Percentiles rank a stretch among this genome's conserved stretches.
phyloP scores from a whole-genome alignment of 1,140 invertebrate species.

The Stenopsyche tienmushanensis region DNA sequence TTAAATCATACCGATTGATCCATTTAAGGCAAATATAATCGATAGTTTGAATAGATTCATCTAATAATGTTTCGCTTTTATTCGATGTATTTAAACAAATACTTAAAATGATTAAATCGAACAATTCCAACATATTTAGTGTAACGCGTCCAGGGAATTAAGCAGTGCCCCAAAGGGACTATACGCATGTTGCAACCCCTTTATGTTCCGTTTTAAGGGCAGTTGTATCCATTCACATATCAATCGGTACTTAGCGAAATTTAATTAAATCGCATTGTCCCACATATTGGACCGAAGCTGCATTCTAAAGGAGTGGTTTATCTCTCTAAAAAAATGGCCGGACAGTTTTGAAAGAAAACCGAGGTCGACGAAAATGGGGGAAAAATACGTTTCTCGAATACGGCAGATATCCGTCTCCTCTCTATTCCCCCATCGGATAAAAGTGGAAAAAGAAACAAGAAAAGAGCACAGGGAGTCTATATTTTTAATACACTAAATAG shows the following conservation, averaged over 20 bases:
- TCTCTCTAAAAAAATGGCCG: not conserved
- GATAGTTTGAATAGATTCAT: too few species aligned
- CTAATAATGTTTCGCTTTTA: not conserved
- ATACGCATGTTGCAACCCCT: too few species aligned
- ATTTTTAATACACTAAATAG: conserved; percentile 42
- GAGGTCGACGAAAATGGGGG: too few species aligned
- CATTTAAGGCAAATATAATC: too few species aligned
- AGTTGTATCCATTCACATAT: too few species aligned
- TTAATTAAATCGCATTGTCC: too few species aligned
- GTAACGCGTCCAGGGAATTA: conserved; percentile 6
- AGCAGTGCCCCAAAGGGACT: not conserved
- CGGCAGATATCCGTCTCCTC: conserved; percentile 4
- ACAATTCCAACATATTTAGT: conserved; percentile 3
- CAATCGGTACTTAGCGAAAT: too few species aligned
- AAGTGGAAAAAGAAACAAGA: not conserved
- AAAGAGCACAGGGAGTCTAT: conserved; percentile 16
- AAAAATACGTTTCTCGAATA: conserved; percentile 9
- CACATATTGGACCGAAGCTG: too few species aligned
- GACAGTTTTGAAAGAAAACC: too few species aligned
- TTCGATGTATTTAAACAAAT: conserved; percentile 4
- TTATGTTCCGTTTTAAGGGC: too few species aligned
- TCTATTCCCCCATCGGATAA: conserved; percentile 17
- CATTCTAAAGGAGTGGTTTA: too few species aligned
- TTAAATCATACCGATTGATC: too few species aligned
- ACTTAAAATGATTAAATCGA: conserved; percentile 19